Evolutionary conservation across 2,113 vertebrate genomes (phyloP), one percentile per base, ranked within the genome.

Genomic region (Nannobrachium achirus): DNA sequence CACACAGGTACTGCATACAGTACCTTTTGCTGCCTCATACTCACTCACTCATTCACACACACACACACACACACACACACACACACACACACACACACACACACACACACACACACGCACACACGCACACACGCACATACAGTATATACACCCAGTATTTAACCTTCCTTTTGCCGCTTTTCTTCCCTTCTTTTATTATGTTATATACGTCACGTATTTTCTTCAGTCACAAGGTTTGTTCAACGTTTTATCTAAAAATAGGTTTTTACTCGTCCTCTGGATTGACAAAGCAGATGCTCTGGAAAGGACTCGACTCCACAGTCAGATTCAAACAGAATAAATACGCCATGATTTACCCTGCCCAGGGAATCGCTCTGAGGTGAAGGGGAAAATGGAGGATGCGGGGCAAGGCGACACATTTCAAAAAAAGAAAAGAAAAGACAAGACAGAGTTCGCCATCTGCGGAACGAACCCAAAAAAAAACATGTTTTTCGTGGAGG

Each of bases 201-300:
- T 84, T 71, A 83, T 80, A 65, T 76, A 52, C 73, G 73, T 87
- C 79, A 83, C 81, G 78, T 60, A 63, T 67, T 87, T 73, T 60
- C 73, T 73, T 71, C 53, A 65, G 63, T 79, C 66, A 33, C 25
- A 33, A 33, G 25, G 25, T 78, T 57, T 50, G 63, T 14, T 4
- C 53, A 63, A 69, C 78, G 73, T 82, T 78, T 33, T 56, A 18
- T 64, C 51, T 46, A 65, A 72, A 72, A 69, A 57, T 48, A 10
- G 80, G 83, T 73, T 79, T n/a, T 75, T 57, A 79, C 52, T 84
- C 66, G 78, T 78, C 80, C 84, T 84, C 85, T 78, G 81, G 69
- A 87, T 79, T 77, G 82, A 70, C 69, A 81, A 76, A 86, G 77
- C 81, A 82, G 79, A 84, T 78, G 73, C 71, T 56, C 8, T 25